Conservation (phyloP, 2,113 vertebrate genomes). For the Pygoscelis antarcticus region DNA sequence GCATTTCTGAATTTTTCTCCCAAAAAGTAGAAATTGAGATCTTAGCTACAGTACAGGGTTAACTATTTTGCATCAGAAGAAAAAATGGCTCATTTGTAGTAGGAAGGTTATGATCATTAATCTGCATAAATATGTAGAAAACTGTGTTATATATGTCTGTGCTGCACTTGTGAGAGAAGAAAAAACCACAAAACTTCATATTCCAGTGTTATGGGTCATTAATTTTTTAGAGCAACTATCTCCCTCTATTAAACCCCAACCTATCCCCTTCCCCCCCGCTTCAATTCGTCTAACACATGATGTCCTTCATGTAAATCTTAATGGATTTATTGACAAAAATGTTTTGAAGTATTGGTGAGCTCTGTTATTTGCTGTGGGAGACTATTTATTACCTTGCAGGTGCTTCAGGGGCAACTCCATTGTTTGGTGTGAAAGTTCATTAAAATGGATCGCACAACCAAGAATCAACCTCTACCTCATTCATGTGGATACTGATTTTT, state of each 20-base stretch:
- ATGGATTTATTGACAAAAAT: not conserved
- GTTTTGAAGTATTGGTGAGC: not conserved
- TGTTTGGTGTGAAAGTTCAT: constrained; percentile 39
- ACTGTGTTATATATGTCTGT: not conserved
- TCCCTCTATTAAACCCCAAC: not conserved
- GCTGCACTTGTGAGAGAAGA: not conserved
- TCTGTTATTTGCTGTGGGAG: not conserved
- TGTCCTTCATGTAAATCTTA: not conserved
- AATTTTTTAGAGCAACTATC: not conserved
- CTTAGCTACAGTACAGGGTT: not conserved
- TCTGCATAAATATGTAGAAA: not conserved
- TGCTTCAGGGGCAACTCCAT: not conserved
- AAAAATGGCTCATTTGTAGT: not conserved
- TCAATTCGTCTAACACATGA: not conserved
- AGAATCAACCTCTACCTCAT: not conserved
- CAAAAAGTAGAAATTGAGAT: not conserved
- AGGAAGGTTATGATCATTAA: not conserved
- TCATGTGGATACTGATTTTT: not conserved
- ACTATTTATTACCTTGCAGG: not conserved
- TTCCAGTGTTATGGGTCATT: not conserved
- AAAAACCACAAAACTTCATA: not conserved
- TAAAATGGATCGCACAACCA: not conserved
- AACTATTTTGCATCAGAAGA: not conserved
- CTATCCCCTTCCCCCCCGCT: not conserved
- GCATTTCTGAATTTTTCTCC: not conserved